Evolutionary conservation across 2,113 vertebrate species (phyloP).

Genomic region (Ginglymostoma cirratum): DNA sequence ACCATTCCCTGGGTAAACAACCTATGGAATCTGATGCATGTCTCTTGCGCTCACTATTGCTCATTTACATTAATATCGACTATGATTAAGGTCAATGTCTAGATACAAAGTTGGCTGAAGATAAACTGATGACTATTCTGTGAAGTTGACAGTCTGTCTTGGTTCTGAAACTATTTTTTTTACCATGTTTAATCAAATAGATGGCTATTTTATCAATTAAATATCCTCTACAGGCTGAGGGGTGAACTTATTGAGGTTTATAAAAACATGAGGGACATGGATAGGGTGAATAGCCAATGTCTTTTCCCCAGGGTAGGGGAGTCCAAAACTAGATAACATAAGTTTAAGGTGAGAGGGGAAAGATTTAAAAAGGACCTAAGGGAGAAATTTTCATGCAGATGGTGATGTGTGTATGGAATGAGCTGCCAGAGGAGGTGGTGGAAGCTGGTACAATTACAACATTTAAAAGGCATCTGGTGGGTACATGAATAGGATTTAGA

Average conservation of each 20-base stretch:
- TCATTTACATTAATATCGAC: neutral
- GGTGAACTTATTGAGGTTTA: too few relatives aligned
- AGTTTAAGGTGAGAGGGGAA: too few relatives aligned
- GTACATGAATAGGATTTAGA: too few relatives aligned
- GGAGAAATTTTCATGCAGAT: too few relatives aligned
- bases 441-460: too few relatives aligned
- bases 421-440: neutral
- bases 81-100: neutral
- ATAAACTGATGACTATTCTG: neutral
- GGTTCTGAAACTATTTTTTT: neutral
- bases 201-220: neutral
- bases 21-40: neutral
- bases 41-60: neutral
- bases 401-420: too few relatives aligned
- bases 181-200: neutral
- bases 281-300: too few relatives aligned
- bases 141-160: neutral
- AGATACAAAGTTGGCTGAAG: neutral
- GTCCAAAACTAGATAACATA: too few relatives aligned
- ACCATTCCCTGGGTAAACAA: neutral
- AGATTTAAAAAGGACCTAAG: too few relatives aligned
- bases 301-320: too few relatives aligned
- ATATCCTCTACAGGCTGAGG: neutral
- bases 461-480: too few relatives aligned
- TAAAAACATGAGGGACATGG: too few relatives aligned